These are phyloP conservation scores for Scotopteryx bipunctaria DNA, from an alignment of 2,888 invertebrate genomes.

Conservation along the genomic window DNA sequence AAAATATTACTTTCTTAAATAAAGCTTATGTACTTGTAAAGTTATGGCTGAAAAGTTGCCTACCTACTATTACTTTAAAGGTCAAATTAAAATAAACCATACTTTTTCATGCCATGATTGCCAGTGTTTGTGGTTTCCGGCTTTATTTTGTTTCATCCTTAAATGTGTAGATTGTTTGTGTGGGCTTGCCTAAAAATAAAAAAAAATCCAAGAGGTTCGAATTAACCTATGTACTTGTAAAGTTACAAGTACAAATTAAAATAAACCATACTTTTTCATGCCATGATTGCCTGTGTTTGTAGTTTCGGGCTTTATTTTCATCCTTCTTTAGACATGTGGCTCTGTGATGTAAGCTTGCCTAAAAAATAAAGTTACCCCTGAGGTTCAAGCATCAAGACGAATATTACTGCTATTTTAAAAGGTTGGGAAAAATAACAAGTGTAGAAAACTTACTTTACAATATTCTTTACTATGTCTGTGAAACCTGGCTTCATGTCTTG, in stretches of 20 bases:
- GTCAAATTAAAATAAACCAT: slow-evolving; percentile 6
- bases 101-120: slow-evolving; percentile 13
- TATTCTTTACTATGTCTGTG: slow-evolving; percentile 5
- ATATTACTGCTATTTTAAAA: no score
- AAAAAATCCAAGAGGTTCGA: no score
- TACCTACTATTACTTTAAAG: no score
- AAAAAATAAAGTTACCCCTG: slow-evolving; percentile 2
- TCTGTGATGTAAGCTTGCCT: neutral
- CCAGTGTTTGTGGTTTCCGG: neutral
- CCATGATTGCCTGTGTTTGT: slow-evolving; percentile 4
- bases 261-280: slow-evolving; percentile 18
- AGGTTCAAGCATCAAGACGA: no score
- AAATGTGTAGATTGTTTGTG: neutral
- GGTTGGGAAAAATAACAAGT: no score
- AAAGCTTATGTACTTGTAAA: no score
- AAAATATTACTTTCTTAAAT: no score
- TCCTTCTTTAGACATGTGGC: neutral
- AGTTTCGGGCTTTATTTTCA: neutral
- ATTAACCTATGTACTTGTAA: no score
- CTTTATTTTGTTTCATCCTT: neutral
- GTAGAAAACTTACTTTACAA: slow-evolving; percentile 16
- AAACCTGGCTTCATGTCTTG: neutral
- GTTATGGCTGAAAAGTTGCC: no score
- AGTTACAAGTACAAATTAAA: neutral
- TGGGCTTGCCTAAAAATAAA: neutral